Conservation (phyloP, 1,140 invertebrate genomes). For the Brachionus rubens region DNA sequence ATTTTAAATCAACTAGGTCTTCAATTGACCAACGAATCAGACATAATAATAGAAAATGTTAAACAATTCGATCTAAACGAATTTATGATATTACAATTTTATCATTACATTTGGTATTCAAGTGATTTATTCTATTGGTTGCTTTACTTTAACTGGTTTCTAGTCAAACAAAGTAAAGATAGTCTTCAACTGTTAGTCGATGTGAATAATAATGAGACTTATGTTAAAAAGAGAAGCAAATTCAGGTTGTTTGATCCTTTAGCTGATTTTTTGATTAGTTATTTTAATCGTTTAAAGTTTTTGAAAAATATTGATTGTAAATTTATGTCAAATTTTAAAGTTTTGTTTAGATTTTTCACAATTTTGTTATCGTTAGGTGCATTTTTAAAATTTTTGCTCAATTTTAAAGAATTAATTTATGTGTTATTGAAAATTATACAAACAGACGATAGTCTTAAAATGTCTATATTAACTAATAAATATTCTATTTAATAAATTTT, state of each 20-base stretch:
- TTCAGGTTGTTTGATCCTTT: neutral
- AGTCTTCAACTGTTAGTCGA: neutral
- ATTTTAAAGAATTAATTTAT: neutral
- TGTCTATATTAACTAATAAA: neutral
- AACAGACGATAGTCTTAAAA: neutral
- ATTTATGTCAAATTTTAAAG: neutral
- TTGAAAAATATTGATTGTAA: neutral
- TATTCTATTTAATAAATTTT: neutral
- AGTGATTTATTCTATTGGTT: slow-evolving; percentile 29
- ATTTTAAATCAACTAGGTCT: too few relatives aligned
- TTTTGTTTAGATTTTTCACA: neutral
- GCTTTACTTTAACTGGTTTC: neutral
- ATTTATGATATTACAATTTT: neutral
- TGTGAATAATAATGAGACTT: neutral
- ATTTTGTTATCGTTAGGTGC: neutral
- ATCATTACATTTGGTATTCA: slow-evolving; percentile 10
- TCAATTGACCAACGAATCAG: too few relatives aligned
- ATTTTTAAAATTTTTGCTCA: slow-evolving; percentile 3
- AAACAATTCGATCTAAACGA: neutral
- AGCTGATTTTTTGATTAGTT: neutral
- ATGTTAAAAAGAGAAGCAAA: neutral
- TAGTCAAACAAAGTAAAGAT: neutral
- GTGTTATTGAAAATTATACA: neutral
- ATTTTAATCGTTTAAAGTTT: neutral
- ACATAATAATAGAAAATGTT: neutral